Percentiles rank a stretch among this genome's conserved stretches.
phyloP scores from a whole-genome alignment of 2,113 vertebrate genomes.

The Pelmatolapia mariae region DNA sequence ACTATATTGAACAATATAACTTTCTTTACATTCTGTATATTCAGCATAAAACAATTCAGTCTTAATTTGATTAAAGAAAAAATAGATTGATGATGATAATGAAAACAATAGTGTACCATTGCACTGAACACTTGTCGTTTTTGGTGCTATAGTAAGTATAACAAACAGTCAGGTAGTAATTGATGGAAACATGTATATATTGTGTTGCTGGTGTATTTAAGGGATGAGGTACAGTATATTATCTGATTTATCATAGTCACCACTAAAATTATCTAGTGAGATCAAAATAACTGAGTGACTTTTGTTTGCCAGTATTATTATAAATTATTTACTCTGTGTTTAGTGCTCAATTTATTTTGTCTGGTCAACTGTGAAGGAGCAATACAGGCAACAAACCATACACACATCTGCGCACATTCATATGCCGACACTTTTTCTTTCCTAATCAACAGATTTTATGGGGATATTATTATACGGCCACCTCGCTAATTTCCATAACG shows the following conservation, averaged over 20 bases:
- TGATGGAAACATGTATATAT: not conserved
- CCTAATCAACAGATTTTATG: not conserved
- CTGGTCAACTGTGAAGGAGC: not conserved
- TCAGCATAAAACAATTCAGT: not conserved
- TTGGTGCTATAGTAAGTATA: not conserved
- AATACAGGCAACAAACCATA: not conserved
- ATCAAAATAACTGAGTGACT: not conserved
- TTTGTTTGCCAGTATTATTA: not conserved
- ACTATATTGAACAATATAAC: rapidly evolving
- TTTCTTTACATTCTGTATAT: not conserved
- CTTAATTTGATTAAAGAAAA: not conserved
- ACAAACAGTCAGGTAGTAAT: not conserved
- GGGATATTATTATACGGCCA: not conserved
- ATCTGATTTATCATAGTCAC: not conserved
- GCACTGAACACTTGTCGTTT: not conserved
- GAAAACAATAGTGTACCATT: not conserved
- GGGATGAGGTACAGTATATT: not conserved
- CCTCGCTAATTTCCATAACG: constrained; percentile 14
- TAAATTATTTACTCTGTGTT: not conserved
- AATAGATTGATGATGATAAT: not conserved
- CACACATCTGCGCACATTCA: not conserved
- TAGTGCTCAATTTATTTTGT: not conserved
- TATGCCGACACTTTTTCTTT: not conserved
- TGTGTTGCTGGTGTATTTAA: not conserved
- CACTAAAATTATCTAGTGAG: not conserved